Evolutionary conservation across 2,888 invertebrate genomes (phyloP).

Genomic region (Elmis aenea): DNA sequence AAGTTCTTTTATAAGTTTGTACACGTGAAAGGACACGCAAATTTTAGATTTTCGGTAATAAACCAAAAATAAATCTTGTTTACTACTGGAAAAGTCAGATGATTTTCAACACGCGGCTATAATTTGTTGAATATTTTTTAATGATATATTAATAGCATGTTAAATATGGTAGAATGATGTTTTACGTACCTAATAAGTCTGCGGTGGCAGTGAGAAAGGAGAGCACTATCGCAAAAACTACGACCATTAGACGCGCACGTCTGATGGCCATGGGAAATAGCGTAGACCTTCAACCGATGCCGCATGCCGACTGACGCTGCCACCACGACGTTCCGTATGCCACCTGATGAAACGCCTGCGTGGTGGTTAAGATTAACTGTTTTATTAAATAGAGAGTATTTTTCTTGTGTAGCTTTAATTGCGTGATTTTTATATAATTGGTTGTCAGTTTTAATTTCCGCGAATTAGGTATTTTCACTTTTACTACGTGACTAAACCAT

Average conservation of each 20-base stretch:
- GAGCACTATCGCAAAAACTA: conserved; percentile 26
- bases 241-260: conserved; percentile 30
- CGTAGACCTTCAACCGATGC: conserved; percentile 17
- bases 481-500: too few species aligned
- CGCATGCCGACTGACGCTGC: conserved; percentile 21
- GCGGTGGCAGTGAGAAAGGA: conserved; percentile 26
- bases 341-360: conserved; percentile 21
- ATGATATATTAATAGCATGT: too few species aligned
- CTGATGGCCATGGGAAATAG: conserved; percentile 29
- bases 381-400: conserved; percentile 17
- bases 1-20: too few species aligned
- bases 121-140: too few species aligned
- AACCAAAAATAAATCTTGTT: conserved; percentile 19
- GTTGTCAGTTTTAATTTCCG: not conserved
- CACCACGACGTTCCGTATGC: conserved; percentile 18
- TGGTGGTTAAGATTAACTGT: conserved; percentile 18
- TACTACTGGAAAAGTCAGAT: conserved; percentile 15
- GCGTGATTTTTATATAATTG: too few species aligned
- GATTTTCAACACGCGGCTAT: conserved; percentile 11
- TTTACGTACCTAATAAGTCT: conserved; percentile 21
- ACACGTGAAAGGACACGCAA: conserved; percentile 24
- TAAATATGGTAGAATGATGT: too few species aligned
- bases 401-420: conserved; percentile 2
- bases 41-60: conserved; percentile 28
- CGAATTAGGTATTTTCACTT: too few species aligned